Base-by-base conservation (phyloP, 2,888 invertebrate species). In the Gari tellinella region DNA sequence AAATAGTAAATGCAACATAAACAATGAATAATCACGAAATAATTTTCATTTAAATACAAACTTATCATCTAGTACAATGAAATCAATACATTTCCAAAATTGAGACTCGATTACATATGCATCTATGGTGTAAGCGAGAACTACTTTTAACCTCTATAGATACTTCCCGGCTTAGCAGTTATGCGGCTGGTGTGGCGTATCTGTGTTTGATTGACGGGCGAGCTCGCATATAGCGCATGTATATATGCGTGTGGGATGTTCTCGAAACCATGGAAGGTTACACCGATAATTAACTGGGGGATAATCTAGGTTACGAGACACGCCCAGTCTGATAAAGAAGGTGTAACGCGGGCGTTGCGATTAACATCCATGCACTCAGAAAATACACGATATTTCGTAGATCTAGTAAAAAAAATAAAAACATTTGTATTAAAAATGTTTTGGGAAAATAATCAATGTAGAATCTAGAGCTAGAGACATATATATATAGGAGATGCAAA, bases 181-280 rank as follows among this genome's bases (percentile, higher is more conserved):
- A 53, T 53, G 26, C 25, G 69, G 75, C 61, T 66, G 60, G 70
- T 52, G 72, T 56, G 65, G 78, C 64, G 65, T 57, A 48, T 46
- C 53, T 49, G 38, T 62, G 60, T 61, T 64, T 78, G 78, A 78
- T 67, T 73, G 78, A 72, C 73, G 53, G 56, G 41, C 45, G 52
- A 31, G 40, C 46, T 23, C 38, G 43, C 46, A 51, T 26, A 45
- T 46, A 38, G 62, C 45, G 61, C 40, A 31, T 25, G 38, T 55
- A 43, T 45, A 46, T 46, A 53, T 56, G 49, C 31, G 60, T 70
- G 78, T 73, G 73, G 70, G 73, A 67, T 66, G 72, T 72, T 37
- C 69, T 64, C 31, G 26, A 31, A 15, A 41, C 14, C 19, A n/a
- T 52, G 15, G 41, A 37, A 48, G n/a, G 31, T 31, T 43, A 46